phyloP scores from a whole-genome alignment of 2,888 invertebrate species.

The Venusia cambrica region DNA sequence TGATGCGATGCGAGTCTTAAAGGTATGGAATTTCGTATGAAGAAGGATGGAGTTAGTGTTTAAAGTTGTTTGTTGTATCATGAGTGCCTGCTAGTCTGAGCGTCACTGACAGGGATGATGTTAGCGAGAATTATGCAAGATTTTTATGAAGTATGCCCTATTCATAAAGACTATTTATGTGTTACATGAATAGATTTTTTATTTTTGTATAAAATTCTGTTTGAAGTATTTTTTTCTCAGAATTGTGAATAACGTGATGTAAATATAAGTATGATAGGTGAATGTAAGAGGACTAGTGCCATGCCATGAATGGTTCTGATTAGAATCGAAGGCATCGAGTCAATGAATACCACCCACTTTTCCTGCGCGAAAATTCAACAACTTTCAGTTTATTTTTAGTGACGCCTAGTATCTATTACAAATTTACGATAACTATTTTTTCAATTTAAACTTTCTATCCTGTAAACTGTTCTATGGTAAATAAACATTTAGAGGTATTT shows the following conservation, averaged over 20 bases:
- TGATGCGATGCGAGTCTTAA: slow-evolving; percentile 21
- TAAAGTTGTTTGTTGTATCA: slow-evolving; percentile 33
- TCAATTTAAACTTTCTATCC: slow-evolving; percentile 53
- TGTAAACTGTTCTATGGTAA: slow-evolving; percentile 75
- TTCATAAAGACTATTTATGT: slow-evolving; percentile 33
- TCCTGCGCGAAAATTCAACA: slow-evolving; percentile 66
- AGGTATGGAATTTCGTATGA: slow-evolving; percentile 24
- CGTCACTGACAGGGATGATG: slow-evolving; percentile 79
- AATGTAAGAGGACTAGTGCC: slow-evolving; percentile 79
- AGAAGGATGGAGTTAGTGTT: slow-evolving; percentile 26
- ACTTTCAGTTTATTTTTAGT: slow-evolving; percentile 50
- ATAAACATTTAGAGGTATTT: slow-evolving; percentile 70
- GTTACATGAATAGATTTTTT: slow-evolving; percentile 29
- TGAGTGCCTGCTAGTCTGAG: slow-evolving; percentile 78
- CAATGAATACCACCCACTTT: slow-evolving; percentile 80
- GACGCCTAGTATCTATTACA: slow-evolving; percentile 61
- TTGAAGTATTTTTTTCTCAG: slow-evolving; percentile 42
- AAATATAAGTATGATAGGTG: slow-evolving; percentile 76
- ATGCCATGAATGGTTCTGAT: slow-evolving; percentile 80
- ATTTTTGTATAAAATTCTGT: slow-evolving; percentile 32
- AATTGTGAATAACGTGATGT: slow-evolving; percentile 47
- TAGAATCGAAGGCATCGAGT: slow-evolving; percentile 78
- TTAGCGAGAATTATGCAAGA: slow-evolving; percentile 80
- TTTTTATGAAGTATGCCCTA: slow-evolving; percentile 57
- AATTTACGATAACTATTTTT: no score